A percentile compares a stretch with the other conserved stretches of the same genome.
Evolutionary conservation across 2,113 vertebrate genomes (phyloP).

Genomic region (Erpornis zantholeuca): DNA sequence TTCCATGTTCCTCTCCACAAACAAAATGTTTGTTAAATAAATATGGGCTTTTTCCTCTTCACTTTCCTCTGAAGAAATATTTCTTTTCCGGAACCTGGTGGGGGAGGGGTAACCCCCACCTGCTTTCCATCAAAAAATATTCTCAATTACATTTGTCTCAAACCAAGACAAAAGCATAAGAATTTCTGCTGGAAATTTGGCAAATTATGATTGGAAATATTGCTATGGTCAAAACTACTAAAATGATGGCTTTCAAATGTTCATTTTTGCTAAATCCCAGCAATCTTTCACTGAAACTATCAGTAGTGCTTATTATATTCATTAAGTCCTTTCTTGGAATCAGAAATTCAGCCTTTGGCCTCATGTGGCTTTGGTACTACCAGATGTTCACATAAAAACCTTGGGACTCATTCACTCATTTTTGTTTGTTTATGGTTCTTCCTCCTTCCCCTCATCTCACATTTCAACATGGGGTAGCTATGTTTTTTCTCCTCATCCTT

Average conservation of each 20-base stretch:
- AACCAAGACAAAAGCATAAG: not conserved
- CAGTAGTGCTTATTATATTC: not conserved
- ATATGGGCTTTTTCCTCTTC: no score
- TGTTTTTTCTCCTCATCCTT: not conserved
- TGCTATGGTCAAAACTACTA: not conserved
- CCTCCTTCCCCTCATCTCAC: not conserved
- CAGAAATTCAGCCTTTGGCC: not conserved
- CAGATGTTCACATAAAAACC: constrained; percentile 25
- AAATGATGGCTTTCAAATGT: not conserved
- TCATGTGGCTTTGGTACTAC: not conserved
- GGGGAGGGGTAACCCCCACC: no score
- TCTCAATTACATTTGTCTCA: no score
- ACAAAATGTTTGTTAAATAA: no score
- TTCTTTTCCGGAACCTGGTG: no score
- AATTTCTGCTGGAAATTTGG: not conserved
- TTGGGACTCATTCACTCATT: not conserved
- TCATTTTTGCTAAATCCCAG: not conserved
- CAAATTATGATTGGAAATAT: not conserved
- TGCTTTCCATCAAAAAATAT: no score
- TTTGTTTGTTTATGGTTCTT: constrained; percentile 22
- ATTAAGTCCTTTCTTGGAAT: not conserved
- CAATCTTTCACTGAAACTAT: not conserved
- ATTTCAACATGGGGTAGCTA: not conserved
- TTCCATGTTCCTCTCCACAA: no score
- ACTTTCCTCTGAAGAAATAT: no score